A percentile compares a stretch with the other conserved stretches of the same genome.
phyloP scores from a whole-genome alignment of 2,797 vertebrate species.

The Pangasius macronema region DNA sequence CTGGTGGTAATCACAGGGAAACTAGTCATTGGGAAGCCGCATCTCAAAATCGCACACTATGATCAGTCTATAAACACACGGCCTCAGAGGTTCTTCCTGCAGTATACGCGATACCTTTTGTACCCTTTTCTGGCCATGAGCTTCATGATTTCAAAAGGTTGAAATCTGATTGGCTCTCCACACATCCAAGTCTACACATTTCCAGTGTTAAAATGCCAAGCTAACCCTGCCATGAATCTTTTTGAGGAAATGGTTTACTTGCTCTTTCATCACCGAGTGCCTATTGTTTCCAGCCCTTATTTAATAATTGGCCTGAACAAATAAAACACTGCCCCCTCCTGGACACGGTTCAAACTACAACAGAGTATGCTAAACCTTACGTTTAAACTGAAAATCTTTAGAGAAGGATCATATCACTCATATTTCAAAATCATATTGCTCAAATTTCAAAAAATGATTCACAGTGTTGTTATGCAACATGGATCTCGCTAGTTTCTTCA shows the following conservation, averaged over 20 bases:
- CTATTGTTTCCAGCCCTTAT: neutral
- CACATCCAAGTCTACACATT: neutral
- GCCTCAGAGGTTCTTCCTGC: neutral
- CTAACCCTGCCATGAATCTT: neutral
- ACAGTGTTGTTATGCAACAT: neutral
- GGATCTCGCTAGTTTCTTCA: neutral
- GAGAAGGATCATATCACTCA: neutral
- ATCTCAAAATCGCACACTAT: neutral
- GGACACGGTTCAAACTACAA: neutral
- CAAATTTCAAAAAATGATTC: neutral
- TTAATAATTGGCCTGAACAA: neutral
- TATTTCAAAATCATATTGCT: neutral
- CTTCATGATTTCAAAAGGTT: neutral
- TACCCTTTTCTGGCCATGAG: neutral
- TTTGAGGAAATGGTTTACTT: neutral
- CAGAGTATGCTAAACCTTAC: neutral
- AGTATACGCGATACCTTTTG: neutral
- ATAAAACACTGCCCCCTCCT: neutral
- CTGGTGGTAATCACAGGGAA: neutral
- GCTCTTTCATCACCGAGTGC: neutral
- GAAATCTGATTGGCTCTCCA: neutral
- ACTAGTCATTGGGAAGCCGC: neutral
- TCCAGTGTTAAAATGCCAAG: neutral
- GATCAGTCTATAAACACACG: no score
- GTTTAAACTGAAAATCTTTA: neutral